Evolutionary conservation across 2,113 vertebrate genomes (phyloP).

Genomic region (Ictalurus furcatus): DNA sequence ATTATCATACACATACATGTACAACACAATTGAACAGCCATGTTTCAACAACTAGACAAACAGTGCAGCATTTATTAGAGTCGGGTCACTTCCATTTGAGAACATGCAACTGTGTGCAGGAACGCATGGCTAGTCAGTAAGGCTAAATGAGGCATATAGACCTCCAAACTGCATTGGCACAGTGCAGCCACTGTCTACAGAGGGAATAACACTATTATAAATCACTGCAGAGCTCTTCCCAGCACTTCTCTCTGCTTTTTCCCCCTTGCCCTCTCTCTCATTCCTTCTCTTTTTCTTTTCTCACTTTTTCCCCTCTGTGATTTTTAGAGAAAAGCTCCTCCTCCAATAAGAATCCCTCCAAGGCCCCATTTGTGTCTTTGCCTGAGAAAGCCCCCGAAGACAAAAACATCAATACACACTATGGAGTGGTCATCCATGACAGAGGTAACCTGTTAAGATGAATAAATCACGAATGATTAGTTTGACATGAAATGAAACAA

Average conservation of each 20-base stretch:
- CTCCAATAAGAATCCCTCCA: conserved; percentile 80
- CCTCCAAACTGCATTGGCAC: neutral
- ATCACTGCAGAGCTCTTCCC: conserved; percentile 7
- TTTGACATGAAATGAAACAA: neutral
- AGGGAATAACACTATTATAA: conserved; percentile 11
- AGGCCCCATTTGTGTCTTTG: conserved; percentile 67
- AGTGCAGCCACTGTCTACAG: neutral
- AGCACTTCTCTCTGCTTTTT: neutral
- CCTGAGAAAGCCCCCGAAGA: conserved; percentile 77
- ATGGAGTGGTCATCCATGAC: conserved; percentile 86
- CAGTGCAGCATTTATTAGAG: neutral
- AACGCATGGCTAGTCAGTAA: neutral
- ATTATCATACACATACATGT: neutral
- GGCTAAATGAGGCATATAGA: conserved; percentile 1
- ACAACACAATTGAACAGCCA: neutral
- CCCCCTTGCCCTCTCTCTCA: neutral
- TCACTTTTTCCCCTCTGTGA: neutral
- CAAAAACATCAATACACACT: conserved; percentile 78
- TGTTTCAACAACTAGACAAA: neutral
- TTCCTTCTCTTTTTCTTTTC: neutral
- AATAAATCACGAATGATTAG: neutral
- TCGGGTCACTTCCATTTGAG: neutral
- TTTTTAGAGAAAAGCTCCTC: conserved; percentile 80
- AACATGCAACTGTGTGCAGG: neutral
- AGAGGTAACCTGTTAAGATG: conserved; percentile 74